A percentile compares a stretch with the other conserved stretches of the same genome.
These are phyloP conservation scores for Drosophila truncata DNA, from an alignment of 1,140 invertebrate species.

Conservation along the genomic window DNA sequence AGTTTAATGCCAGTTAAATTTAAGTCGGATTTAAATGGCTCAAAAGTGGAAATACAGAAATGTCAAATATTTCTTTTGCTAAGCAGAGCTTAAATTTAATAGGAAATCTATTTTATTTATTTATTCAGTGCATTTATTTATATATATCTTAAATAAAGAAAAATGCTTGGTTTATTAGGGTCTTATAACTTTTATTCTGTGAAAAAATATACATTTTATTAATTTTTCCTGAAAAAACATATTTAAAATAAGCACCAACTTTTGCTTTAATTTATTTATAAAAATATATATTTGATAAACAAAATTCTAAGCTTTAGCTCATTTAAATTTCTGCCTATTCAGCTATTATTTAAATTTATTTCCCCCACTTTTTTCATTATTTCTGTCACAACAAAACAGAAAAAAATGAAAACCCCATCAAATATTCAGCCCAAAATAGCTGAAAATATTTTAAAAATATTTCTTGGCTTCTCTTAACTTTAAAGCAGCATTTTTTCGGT, in stretches of 20 bases:
- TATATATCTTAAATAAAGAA: too few relatives aligned
- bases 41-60: not conserved
- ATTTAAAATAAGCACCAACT: not conserved
- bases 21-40: conserved; percentile 2
- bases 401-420: not conserved
- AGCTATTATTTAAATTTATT: conserved; percentile 4
- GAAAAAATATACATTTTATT: not conserved
- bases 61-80: not conserved
- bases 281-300: not conserved
- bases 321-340: not conserved
- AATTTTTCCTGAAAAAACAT: not conserved
- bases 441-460: not conserved
- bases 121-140: too few relatives aligned
- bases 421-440: not conserved
- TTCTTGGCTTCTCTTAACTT: not conserved
- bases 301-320: not conserved
- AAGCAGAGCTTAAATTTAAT: too few relatives aligned
- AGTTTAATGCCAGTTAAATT: conserved; percentile 1
- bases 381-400: not conserved
- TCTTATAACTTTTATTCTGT: too few relatives aligned
- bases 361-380: not conserved
- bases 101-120: too few relatives aligned
- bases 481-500: not conserved
- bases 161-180: too few relatives aligned
- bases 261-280: too few relatives aligned